phyloP scores from a whole-genome alignment of 2,888 invertebrate genomes.

The Pandemis cinnamomeana region DNA sequence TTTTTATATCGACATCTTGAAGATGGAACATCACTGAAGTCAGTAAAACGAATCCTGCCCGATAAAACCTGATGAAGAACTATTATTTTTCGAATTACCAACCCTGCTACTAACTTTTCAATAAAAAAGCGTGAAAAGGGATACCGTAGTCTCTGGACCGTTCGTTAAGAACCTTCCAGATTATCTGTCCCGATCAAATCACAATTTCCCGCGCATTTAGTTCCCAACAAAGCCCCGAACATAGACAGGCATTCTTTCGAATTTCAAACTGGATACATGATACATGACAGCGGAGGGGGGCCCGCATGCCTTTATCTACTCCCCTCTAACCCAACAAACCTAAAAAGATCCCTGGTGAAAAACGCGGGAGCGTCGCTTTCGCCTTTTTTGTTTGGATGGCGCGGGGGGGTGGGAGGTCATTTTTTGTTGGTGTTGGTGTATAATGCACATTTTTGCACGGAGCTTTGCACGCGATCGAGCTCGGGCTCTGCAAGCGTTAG shows the following conservation, averaged over 20 bases:
- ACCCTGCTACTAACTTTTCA: background rate
- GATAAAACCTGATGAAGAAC: too few relatives aligned
- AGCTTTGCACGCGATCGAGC: conserved; percentile 73
- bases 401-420: conserved; percentile 65
- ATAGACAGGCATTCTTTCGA: conserved; percentile 50
- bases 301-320: conserved; percentile 71
- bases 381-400: conserved; percentile 58
- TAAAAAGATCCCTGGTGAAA: conserved; percentile 66
- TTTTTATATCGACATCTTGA: background rate
- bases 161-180: conserved; percentile 30
- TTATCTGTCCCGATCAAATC: conserved; percentile 40
- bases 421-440: conserved; percentile 66
- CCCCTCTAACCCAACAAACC: conserved; percentile 57
- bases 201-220: conserved; percentile 53
- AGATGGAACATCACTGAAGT: background rate
- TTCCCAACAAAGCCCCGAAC: conserved; percentile 40
- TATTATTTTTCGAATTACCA: background rate
- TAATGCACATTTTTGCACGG: conserved; percentile 81
- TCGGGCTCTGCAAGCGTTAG: conserved; percentile 64
- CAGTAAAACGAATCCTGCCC: background rate
- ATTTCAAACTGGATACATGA: conserved; percentile 71
- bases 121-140: conserved; percentile 17
- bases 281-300: conserved; percentile 70
- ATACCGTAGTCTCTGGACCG: conserved; percentile 13
- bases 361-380: conserved; percentile 56